Percentiles rank a stretch among this genome's conserved stretches.
These are phyloP conservation scores for Sarcoramphus papa DNA, from an alignment of 2,797 vertebrate species.

Conservation along the genomic window DNA sequence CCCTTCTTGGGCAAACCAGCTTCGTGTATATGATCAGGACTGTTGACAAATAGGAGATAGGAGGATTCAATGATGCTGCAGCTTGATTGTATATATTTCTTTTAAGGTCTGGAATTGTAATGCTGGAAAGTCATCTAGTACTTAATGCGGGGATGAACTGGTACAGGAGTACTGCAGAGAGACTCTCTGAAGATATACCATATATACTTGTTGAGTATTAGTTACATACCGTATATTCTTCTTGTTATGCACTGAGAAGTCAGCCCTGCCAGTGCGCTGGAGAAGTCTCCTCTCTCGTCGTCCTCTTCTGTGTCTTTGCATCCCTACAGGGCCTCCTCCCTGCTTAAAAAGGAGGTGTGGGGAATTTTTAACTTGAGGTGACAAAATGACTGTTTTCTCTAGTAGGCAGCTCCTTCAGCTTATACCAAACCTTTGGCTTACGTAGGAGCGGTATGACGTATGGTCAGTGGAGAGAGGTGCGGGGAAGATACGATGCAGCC, in stretches of 20 bases:
- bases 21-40: neutral
- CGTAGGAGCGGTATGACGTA: fast-evolving
- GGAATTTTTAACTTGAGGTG: neutral
- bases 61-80: neutral
- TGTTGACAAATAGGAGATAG: neutral
- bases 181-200: neutral
- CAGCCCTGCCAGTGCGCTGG: neutral
- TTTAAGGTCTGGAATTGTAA: neutral
- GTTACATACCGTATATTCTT: neutral
- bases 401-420: neutral
- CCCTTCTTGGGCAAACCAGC: neutral
- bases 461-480: neutral
- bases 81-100: neutral
- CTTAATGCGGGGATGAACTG: neutral
- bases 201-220: neutral
- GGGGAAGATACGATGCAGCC: neutral
- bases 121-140: neutral
- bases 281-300: neutral
- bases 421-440: neutral
- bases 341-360: neutral
- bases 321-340: neutral
- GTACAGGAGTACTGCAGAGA: neutral
- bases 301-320: neutral
- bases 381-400: neutral
- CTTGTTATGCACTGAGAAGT: neutral